phyloP scores from a whole-genome alignment of 2,888 invertebrate species.

The Euproctis similis region DNA sequence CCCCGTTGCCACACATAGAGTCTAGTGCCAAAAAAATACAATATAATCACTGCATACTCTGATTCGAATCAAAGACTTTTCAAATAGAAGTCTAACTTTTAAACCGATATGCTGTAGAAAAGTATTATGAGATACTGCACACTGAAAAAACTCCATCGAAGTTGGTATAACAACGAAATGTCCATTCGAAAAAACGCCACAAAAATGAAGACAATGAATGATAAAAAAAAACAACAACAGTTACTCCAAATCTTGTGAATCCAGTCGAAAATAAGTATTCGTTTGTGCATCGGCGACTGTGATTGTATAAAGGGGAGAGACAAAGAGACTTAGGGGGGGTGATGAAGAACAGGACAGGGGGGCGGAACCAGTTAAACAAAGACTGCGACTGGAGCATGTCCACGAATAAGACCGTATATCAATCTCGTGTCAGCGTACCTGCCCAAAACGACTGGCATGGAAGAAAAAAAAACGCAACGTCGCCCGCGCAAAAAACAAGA shows the following conservation, averaged over 20 bases:
- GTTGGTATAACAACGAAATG: conserved; percentile 9
- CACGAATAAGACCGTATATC: conserved; percentile 69
- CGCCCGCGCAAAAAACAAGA: conserved; percentile 49
- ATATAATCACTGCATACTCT: neutral
- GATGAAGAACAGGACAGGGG: conserved; percentile 22
- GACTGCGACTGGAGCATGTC: conserved; percentile 66
- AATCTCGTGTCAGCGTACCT: conserved; percentile 70
- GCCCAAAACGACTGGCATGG: conserved; percentile 66
- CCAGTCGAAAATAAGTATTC: conserved; percentile 60
- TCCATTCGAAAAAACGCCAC: conserved; percentile 14
- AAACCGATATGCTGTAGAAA: too few relatives aligned
- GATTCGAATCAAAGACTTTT: neutral
- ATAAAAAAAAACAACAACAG: conserved; percentile 35
- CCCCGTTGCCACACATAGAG: too few relatives aligned
- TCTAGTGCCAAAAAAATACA: too few relatives aligned
- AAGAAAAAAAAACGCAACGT: conserved; percentile 51
- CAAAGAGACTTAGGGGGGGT: conserved; percentile 51
- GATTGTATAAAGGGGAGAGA: conserved; percentile 64
- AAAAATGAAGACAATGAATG: conserved; percentile 30
- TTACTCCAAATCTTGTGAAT: conserved; percentile 38
- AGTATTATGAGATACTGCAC: too few relatives aligned
- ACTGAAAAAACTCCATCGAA: neutral
- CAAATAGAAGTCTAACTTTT: too few relatives aligned
- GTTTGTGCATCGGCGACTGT: conserved; percentile 53
- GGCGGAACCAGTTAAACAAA: conserved; percentile 68